These are phyloP conservation scores for Pachypeltis micranthus DNA, from an alignment of 1,140 invertebrate genomes.

Conservation along the genomic window DNA sequence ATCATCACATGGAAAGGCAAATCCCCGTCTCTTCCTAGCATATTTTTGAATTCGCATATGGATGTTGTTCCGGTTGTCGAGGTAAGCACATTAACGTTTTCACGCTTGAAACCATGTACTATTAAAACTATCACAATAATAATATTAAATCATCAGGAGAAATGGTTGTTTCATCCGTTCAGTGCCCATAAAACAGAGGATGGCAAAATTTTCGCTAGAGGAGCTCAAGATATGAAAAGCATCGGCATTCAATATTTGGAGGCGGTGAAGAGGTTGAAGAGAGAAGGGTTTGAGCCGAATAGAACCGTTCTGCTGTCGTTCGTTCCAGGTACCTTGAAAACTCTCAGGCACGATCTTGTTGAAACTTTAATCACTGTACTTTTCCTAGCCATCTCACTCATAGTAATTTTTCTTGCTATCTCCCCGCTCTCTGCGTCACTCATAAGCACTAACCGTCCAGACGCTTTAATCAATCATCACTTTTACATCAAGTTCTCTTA, in stretches of 20 bases:
- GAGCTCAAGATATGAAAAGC: conserved; percentile 72
- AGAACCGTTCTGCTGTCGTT: conserved; percentile 65
- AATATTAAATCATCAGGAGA: conserved; percentile 38
- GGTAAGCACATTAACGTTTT: conserved; percentile 37
- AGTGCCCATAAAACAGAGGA: conserved; percentile 56
- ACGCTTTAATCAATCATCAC: too few relatives aligned
- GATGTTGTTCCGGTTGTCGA: conserved; percentile 85
- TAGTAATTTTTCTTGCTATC: too few relatives aligned
- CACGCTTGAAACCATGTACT: not conserved
- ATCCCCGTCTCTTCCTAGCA: conserved; percentile 51
- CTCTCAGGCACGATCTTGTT: too few relatives aligned
- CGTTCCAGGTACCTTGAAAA: conserved; percentile 53
- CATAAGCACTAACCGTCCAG: too few relatives aligned
- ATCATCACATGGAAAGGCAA: conserved; percentile 71
- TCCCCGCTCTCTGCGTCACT: too few relatives aligned
- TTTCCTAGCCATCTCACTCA: too few relatives aligned
- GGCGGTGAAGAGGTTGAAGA: conserved; percentile 55
- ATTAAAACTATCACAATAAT: too few relatives aligned
- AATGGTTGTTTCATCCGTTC: conserved; percentile 71
- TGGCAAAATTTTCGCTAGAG: conserved; percentile 68
- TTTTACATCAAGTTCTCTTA: too few relatives aligned
- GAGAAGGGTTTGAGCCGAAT: conserved; percentile 40
- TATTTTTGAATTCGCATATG: conserved; percentile 85
- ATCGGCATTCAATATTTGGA: conserved; percentile 67
- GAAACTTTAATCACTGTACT: too few relatives aligned